Conservation (phyloP, 1,140 invertebrate species). For the Doryteuthis pealeii region DNA sequence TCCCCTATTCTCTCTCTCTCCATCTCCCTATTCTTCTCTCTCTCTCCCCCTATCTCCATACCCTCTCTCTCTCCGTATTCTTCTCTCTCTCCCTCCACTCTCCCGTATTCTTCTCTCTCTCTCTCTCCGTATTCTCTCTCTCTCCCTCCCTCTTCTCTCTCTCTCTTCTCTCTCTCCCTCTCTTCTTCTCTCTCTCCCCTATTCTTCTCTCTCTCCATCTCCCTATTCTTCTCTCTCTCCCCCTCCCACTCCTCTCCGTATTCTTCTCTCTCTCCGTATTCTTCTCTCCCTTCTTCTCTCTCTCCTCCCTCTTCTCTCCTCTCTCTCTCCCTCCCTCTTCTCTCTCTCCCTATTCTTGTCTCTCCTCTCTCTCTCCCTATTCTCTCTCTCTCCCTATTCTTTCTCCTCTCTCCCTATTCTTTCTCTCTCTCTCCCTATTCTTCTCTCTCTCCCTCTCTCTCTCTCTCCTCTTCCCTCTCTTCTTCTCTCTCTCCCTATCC, state of each 20-base stretch:
- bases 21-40: background rate
- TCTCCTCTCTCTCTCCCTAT: background rate
- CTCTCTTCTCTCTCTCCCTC: background rate
- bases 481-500: background rate
- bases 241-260: background rate
- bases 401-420: background rate
- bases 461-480: background rate
- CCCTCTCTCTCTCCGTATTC: background rate
- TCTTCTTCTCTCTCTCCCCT: background rate
- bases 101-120: background rate
- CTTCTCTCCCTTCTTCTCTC: too few relatives aligned
- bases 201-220: background rate
- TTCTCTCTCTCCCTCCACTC: slow-evolving; percentile 7
- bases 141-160: background rate
- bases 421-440: background rate
- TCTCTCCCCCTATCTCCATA: background rate
- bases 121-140: background rate
- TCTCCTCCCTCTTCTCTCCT: too few relatives aligned
- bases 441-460: slow-evolving; percentile 17
- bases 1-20: background rate
- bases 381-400: background rate
- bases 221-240: background rate
- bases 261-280: too few relatives aligned
- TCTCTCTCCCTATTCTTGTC: background rate
- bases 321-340: background rate